These are phyloP conservation scores for Macrocentrus cingulum DNA, from an alignment of 1,140 invertebrate genomes.

Conservation along the genomic window DNA sequence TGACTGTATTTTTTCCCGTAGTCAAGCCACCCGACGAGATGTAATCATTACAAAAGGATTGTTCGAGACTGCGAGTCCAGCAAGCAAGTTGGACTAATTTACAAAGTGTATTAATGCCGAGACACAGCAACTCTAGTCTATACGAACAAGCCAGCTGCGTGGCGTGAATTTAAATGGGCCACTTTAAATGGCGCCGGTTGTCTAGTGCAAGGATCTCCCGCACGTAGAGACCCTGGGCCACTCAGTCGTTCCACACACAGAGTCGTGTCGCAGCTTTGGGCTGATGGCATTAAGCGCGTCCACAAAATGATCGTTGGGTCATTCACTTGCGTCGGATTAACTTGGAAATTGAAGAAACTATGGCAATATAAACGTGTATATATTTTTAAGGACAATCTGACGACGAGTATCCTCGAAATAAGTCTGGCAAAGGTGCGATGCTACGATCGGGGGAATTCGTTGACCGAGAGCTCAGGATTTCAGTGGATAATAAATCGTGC, in stretches of 20 bases:
- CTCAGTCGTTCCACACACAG: background rate
- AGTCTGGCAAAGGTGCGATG: conserved; percentile 18
- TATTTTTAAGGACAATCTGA: conserved; percentile 18
- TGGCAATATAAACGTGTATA: background rate
- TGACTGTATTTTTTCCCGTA: too few relatives aligned
- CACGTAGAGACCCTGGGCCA: conserved; percentile 34
- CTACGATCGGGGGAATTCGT: conserved; percentile 21
- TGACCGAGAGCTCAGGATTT: conserved; percentile 3
- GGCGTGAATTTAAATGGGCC: conserved; percentile 50
- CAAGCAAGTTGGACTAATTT: conserved; percentile 38
- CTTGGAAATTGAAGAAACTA: too few relatives aligned
- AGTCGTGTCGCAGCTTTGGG: background rate
- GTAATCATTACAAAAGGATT: too few relatives aligned
- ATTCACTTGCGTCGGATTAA: too few relatives aligned
- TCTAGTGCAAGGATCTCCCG: conserved; percentile 47
- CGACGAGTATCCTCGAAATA: conserved; percentile 18
- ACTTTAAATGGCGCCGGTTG: conserved; percentile 49
- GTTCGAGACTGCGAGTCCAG: too few relatives aligned
- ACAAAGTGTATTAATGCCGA: conserved; percentile 39
- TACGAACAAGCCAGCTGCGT: conserved; percentile 28
- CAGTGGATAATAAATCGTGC: conserved; percentile 26
- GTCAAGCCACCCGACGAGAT: too few relatives aligned
- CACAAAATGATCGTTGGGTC: background rate
- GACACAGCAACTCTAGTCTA: background rate
- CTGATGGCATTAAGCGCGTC: background rate